Conservation (phyloP, 2,797 vertebrate genomes). For the Phrynocephalus vlangalii region DNA sequence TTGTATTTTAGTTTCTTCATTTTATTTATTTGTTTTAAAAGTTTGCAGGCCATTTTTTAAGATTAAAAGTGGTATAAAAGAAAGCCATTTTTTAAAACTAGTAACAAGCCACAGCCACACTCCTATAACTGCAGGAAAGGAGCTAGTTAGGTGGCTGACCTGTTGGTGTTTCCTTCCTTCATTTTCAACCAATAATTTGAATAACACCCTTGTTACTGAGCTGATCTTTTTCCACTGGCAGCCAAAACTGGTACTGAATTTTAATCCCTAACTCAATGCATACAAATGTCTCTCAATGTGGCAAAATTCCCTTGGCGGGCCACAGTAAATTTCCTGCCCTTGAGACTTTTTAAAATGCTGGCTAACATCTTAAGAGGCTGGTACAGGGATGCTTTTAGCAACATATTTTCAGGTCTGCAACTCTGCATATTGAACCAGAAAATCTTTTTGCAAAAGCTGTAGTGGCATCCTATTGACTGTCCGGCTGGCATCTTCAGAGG, state of each 20-base stretch:
- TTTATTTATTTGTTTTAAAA: constrained; percentile 17
- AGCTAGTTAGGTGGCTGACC: background rate
- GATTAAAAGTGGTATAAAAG: background rate
- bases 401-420: background rate
- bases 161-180: background rate
- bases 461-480: background rate
- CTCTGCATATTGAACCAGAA: background rate
- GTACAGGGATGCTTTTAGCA: background rate
- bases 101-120: background rate
- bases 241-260: background rate
- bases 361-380: background rate
- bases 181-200: background rate
- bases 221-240: background rate
- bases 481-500: too few relatives aligned
- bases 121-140: background rate
- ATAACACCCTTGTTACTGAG: background rate
- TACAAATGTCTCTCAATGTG: background rate
- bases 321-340: background rate
- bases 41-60: background rate
- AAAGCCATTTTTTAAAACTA: background rate
- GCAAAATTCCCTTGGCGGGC: background rate
- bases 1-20: background rate
- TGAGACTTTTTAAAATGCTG: background rate
- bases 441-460: background rate
- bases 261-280: background rate